Conservation (phyloP, 2,113 vertebrate species). For the Psilopogon haemacephalus region DNA sequence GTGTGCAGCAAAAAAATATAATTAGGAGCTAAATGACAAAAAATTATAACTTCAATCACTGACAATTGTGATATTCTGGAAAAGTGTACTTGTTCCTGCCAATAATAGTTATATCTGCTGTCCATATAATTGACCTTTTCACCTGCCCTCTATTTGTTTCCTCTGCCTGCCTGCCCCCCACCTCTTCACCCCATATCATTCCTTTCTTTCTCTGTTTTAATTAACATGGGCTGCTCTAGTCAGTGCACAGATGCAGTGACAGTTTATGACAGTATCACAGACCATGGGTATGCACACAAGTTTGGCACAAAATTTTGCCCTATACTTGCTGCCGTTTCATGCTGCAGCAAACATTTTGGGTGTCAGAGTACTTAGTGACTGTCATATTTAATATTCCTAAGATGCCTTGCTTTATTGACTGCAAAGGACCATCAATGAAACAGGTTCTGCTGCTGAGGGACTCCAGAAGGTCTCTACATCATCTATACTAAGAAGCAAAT, state of each 20-base stretch:
- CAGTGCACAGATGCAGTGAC: background rate
- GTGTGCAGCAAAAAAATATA: background rate
- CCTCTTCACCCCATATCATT: accelerated
- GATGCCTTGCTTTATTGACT: background rate
- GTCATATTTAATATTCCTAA: background rate
- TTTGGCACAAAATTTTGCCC: background rate
- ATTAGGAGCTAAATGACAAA: background rate
- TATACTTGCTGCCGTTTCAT: background rate
- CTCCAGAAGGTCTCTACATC: background rate
- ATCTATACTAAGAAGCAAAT: background rate
- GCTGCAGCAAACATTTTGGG: background rate
- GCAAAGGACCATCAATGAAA: background rate
- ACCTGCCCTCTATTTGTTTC: background rate
- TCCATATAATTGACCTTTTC: background rate
- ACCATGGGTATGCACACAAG: background rate
- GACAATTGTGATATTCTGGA: background rate
- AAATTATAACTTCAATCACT: background rate
- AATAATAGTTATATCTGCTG: background rate
- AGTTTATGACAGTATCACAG: background rate
- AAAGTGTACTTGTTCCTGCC: background rate
- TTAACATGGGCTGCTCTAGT: background rate
- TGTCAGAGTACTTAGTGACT: background rate
- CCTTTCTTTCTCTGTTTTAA: background rate
- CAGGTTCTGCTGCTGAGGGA: background rate
- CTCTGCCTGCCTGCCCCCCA: too few relatives aligned